These are phyloP conservation scores for Eupsilia transversa DNA, from an alignment of 2,888 invertebrate species.

Conservation along the genomic window DNA sequence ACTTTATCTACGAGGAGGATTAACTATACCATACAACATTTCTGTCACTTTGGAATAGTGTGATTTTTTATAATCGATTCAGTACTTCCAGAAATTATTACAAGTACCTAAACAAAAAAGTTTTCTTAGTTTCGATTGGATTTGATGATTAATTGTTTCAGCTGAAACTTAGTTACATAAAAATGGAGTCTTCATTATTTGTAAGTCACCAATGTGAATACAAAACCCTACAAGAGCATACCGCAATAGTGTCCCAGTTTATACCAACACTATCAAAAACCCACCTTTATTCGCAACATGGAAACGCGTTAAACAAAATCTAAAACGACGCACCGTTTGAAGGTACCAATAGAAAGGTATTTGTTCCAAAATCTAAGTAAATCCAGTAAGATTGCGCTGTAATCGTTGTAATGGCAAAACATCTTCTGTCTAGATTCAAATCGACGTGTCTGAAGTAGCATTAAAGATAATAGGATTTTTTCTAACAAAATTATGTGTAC, in stretches of 20 bases:
- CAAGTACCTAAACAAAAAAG: neutral
- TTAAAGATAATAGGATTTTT: slow-evolving; percentile 56
- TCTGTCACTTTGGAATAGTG: too few relatives aligned
- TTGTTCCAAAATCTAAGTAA: slow-evolving; percentile 61
- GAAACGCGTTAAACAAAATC: slow-evolving; percentile 30
- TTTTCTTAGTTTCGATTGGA: neutral
- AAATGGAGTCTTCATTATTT: neutral
- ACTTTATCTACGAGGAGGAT: neutral
- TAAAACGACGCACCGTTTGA: slow-evolving; percentile 40
- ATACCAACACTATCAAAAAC: neutral
- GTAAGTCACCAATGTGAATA: too few relatives aligned
- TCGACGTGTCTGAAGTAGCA: slow-evolving; percentile 50
- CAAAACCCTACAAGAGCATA: neutral
- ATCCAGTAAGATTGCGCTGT: slow-evolving; percentile 60
- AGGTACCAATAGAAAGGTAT: slow-evolving; percentile 59
- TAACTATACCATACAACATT: neutral
- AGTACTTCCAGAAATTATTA: neutral
- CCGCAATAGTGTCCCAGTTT: neutral
- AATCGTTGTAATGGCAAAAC: slow-evolving; percentile 59
- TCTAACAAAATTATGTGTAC: slow-evolving; percentile 48
- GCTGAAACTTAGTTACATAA: neutral
- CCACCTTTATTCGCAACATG: slow-evolving; percentile 8
- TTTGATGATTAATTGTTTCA: neutral
- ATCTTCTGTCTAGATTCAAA: slow-evolving; percentile 59
- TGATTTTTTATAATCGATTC: neutral